Percentiles rank a stretch among this genome's conserved stretches.
These are phyloP conservation scores for Coreius guichenoti DNA, from an alignment of 2,797 vertebrate genomes.

Conservation along the genomic window DNA sequence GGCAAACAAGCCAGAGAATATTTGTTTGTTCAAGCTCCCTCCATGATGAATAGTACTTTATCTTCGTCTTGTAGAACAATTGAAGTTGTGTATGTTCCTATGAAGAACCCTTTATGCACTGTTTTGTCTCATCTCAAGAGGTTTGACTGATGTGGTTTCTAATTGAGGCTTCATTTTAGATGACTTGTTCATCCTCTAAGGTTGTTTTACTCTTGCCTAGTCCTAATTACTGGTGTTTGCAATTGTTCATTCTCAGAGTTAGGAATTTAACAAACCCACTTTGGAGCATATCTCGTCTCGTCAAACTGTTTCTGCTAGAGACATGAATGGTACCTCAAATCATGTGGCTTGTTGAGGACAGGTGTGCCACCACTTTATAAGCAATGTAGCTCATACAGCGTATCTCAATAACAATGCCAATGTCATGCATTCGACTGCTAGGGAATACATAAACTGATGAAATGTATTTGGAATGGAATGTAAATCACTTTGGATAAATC, in stretches of 20 bases:
- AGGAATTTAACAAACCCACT: not conserved
- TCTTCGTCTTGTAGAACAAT: slow-evolving; percentile 29
- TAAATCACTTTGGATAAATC: not conserved
- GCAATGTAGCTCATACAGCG: not conserved
- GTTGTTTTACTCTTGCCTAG: slow-evolving; percentile 4
- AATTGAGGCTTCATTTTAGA: slow-evolving; percentile 46
- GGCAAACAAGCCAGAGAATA: not conserved
- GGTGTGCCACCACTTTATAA: not conserved
- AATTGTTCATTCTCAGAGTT: not conserved
- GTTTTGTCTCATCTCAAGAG: slow-evolving; percentile 19
- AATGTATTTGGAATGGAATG: not conserved
- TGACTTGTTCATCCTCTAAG: not conserved
- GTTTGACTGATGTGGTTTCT: slow-evolving; percentile 32
- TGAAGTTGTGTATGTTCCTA: slow-evolving; percentile 7
- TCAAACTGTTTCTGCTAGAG: not conserved
- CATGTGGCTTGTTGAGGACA: not conserved
- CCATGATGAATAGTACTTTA: slow-evolving; percentile 6
- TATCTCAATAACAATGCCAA: not conserved
- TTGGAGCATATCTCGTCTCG: not conserved
- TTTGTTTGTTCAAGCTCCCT: not conserved
- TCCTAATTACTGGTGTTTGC: not conserved
- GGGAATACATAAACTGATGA: not conserved
- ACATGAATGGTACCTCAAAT: not conserved
- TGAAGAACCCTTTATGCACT: slow-evolving; percentile 4
- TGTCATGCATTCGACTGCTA: not conserved